Percentiles rank a stretch among this genome's conserved stretches.
Evolutionary conservation across 2,797 vertebrate genomes (phyloP).

Genomic region (Chromobotia macracanthus): DNA sequence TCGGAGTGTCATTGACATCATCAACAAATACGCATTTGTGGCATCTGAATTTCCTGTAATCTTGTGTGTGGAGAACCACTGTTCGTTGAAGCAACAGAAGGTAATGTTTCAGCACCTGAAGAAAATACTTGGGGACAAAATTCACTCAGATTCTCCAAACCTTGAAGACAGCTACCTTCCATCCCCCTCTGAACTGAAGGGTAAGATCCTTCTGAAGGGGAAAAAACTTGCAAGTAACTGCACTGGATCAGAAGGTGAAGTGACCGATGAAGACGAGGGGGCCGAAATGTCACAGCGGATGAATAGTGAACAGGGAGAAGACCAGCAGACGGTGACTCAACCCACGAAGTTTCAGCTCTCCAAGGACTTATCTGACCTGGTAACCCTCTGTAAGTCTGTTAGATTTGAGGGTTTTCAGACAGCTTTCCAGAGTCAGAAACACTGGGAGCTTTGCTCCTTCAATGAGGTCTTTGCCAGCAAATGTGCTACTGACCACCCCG

Average conservation of each 20-base stretch:
- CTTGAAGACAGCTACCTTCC: conserved; percentile 91
- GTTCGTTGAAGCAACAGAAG: conserved; percentile 93
- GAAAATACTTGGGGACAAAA: conserved; percentile 93
- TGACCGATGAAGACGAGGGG: conserved; percentile 96
- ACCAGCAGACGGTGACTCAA: conserved; percentile 77
- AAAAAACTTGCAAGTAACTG: conserved; percentile 89
- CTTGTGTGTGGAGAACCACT: conserved; percentile 96
- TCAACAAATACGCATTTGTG: conserved; percentile 95
- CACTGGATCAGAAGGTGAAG: conserved; percentile 89
- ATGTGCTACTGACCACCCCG: conserved; percentile 90
- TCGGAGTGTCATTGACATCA: conserved; percentile 91
- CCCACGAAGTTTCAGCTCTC: conserved; percentile 91
- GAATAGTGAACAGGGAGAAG: conserved; percentile 81
- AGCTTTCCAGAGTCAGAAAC: conserved; percentile 93
- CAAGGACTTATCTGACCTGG: conserved; percentile 94
- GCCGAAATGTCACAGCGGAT: conserved; percentile 94
- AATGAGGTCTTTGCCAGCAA: conserved; percentile 94
- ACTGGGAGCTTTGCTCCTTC: conserved; percentile 98
- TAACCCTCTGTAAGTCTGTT: conserved; percentile 94
- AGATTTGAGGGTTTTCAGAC: conserved; percentile 94
- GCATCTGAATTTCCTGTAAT: conserved; percentile 94
- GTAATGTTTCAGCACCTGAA: conserved; percentile 96
- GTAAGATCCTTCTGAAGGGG: conserved; percentile 92
- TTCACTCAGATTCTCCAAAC: conserved; percentile 84
- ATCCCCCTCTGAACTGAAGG: conserved; percentile 86